Percentiles rank a stretch among this genome's conserved stretches.
Conservation (phyloP, 2,888 invertebrate genomes). For the Leucoma salicis region DNA sequence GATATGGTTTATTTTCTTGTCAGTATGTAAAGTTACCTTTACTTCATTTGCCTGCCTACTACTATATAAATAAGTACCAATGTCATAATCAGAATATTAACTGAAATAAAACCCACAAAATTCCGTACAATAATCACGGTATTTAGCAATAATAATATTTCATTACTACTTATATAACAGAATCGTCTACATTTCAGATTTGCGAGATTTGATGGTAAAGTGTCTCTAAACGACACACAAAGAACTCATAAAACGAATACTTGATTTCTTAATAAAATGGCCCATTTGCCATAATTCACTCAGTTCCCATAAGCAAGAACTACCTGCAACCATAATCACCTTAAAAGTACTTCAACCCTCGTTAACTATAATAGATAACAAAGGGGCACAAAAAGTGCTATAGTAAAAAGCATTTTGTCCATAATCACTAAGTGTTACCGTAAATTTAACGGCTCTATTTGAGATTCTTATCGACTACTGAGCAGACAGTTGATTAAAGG, state of each 20-base stretch:
- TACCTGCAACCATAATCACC: slow-evolving; percentile 11
- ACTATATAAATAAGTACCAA: too few relatives aligned
- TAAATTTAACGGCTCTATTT: slow-evolving; percentile 30
- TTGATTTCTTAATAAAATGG: neutral
- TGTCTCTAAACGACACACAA: too few relatives aligned
- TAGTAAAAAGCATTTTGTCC: slow-evolving; percentile 18
- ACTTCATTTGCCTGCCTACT: too few relatives aligned
- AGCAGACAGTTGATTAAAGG: slow-evolving; percentile 13
- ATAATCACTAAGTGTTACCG: slow-evolving; percentile 28
- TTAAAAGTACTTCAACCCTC: slow-evolving; percentile 13
- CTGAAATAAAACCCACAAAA: too few relatives aligned
- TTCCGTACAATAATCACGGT: too few relatives aligned
- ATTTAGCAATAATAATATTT: too few relatives aligned
- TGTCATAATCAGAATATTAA: too few relatives aligned
- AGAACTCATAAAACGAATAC: neutral
- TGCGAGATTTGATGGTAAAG: too few relatives aligned
- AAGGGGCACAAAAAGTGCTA: slow-evolving; percentile 19
- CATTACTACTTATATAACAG: too few relatives aligned
- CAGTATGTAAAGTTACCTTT: too few relatives aligned
- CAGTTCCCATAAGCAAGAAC: slow-evolving; percentile 7
- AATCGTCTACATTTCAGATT: too few relatives aligned
- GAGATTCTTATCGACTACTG: slow-evolving; percentile 17
- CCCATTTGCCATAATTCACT: neutral
- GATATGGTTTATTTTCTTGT: too few relatives aligned
- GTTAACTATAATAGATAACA: slow-evolving; percentile 25